Conservation (phyloP, 2,113 vertebrate species). For the Myiozetetes cayanensis region DNA sequence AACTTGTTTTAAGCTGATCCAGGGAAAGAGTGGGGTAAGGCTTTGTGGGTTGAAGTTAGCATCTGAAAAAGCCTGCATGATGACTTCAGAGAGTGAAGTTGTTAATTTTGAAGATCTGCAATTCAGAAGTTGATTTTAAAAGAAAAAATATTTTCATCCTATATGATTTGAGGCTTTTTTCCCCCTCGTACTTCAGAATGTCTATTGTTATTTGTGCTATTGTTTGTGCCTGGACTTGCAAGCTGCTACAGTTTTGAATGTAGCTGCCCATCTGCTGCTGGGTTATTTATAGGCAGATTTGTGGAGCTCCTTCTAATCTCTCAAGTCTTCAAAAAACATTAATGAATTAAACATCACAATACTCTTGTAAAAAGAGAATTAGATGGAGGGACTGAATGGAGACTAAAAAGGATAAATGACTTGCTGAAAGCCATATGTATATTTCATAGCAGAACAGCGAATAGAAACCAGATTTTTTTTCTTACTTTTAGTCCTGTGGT, state of each 20-base stretch:
- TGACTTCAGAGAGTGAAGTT: not conserved
- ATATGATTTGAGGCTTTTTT: not conserved
- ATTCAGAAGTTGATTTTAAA: not conserved
- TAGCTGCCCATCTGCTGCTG: conserved; percentile 42
- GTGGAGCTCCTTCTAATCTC: conserved; percentile 27
- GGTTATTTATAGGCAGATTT: conserved; percentile 48
- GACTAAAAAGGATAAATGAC: conserved; percentile 22
- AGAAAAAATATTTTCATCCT: not conserved
- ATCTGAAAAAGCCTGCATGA: not conserved
- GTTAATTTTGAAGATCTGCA: not conserved
- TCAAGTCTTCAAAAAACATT: conserved; percentile 38
- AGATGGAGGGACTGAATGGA: conserved; percentile 22
- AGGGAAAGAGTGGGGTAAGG: not conserved
- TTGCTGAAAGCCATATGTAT: conserved; percentile 23
- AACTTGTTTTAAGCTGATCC: not conserved
- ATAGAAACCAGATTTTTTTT: not conserved
- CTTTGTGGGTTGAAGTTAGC: not conserved
- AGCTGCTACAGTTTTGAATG: conserved; percentile 26
- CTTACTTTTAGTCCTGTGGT: not conserved
- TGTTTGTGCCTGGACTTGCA: conserved; percentile 33
- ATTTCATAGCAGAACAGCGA: conserved; percentile 18
- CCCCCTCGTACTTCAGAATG: not conserved
- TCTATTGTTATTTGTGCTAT: not conserved
- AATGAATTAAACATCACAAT: conserved; percentile 65
- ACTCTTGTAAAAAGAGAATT: conserved; percentile 16